Evolutionary conservation across 2,113 vertebrate species (phyloP).

Genomic region (Macrotis lagotis): DNA sequence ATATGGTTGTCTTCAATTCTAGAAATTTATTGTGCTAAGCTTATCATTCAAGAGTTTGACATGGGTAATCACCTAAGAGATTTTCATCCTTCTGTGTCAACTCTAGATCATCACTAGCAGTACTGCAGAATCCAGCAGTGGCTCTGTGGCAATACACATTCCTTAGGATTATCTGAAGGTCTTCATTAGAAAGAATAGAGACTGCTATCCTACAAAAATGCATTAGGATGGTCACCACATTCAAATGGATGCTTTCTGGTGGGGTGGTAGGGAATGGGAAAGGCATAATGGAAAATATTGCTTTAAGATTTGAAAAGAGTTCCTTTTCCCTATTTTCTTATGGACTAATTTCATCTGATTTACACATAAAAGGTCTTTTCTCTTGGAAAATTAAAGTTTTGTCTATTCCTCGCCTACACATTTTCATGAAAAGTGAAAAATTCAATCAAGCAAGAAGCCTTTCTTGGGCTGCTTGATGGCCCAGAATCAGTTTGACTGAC

Average conservation of each 20-base stretch:
- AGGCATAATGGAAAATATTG: not conserved
- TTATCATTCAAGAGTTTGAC: not conserved
- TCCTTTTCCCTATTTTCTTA: not conserved
- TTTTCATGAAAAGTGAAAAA: not conserved
- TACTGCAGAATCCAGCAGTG: not conserved
- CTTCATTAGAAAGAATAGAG: not conserved
- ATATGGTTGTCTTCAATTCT: not conserved
- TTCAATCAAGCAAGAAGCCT: not conserved
- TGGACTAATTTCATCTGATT: not conserved
- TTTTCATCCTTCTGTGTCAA: not conserved
- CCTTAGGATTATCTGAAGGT: not conserved
- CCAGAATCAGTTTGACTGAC: not conserved
- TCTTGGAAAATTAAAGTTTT: not conserved
- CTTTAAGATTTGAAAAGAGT: not conserved
- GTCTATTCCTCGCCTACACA: not conserved
- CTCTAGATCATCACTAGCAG: not conserved
- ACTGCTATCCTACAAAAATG: not conserved
- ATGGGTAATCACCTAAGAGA: not conserved
- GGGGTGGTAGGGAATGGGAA: too few species aligned
- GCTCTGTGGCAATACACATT: not conserved
- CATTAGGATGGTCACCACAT: not conserved
- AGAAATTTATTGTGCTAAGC: not conserved
- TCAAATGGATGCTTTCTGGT: not conserved
- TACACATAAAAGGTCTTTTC: not conserved
- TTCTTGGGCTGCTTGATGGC: not conserved